Percentiles rank a stretch among this genome's conserved stretches.
phyloP scores from a whole-genome alignment of 2,888 invertebrate genomes.

The Tanypteryx hageni region DNA sequence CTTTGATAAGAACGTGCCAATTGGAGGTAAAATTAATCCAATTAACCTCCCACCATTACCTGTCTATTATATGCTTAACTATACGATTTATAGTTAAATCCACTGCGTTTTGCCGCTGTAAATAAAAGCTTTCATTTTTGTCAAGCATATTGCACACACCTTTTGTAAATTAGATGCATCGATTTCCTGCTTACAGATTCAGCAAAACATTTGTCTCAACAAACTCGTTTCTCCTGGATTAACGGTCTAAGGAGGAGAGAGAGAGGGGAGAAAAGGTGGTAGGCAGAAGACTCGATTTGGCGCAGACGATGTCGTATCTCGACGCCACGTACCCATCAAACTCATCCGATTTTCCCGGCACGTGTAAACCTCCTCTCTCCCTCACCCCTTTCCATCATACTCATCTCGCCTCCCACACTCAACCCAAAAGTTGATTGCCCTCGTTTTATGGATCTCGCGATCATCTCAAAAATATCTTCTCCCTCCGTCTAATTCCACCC shows the following conservation, averaged over 20 bases:
- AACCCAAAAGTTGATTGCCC: neutral
- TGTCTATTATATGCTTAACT: neutral
- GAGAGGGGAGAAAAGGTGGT: neutral
- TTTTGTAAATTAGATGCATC: neutral
- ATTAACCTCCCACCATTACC: neutral
- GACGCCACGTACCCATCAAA: neutral
- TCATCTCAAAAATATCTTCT: neutral
- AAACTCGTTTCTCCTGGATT: constrained; percentile 10
- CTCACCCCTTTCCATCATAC: neutral
- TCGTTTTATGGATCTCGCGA: neutral
- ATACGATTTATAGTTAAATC: neutral
- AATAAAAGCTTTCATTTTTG: neutral
- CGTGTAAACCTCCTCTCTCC: neutral
- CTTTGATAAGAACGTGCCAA: neutral
- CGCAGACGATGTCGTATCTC: neutral
- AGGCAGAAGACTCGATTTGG: constrained; percentile 8
- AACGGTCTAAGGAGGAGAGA: neutral
- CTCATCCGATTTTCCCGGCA: neutral
- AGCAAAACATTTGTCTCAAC: neutral
- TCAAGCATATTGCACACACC: constrained; percentile 1
- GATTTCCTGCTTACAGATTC: neutral
- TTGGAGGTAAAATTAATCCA: neutral
- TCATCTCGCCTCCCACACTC: neutral
- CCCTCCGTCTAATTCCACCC: neutral
- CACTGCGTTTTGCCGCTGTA: neutral